Conservation (phyloP, 2,888 invertebrate genomes). For the Pollenia labialis region DNA sequence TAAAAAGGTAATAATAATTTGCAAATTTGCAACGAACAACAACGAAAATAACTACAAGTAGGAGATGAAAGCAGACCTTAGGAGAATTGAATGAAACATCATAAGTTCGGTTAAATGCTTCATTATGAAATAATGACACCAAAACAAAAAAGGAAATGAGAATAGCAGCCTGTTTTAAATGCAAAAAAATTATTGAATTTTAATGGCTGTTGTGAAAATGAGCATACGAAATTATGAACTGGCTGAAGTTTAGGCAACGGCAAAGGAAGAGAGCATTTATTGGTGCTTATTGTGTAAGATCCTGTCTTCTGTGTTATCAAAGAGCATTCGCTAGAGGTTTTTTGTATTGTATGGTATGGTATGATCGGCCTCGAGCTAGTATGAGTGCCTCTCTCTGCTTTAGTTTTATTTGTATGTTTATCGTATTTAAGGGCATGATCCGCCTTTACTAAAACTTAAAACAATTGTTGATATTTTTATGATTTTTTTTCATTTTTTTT, state of each 20-base stretch:
- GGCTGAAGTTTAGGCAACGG: neutral
- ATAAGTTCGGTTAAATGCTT: slow-evolving; percentile 27
- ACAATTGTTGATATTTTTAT: slow-evolving; percentile 1
- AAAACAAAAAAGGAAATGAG: neutral
- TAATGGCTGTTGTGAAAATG: slow-evolving; percentile 18
- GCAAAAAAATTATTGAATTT: slow-evolving; percentile 28
- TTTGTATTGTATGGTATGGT: too few species aligned
- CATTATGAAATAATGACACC: slow-evolving; percentile 55
- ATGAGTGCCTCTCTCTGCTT: too few species aligned
- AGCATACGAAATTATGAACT: slow-evolving; percentile 22
- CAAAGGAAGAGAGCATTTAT: too few species aligned
- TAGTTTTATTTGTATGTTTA: neutral
- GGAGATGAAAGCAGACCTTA: slow-evolving; percentile 34
- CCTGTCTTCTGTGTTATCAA: too few species aligned
- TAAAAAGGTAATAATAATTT: slow-evolving; percentile 61
- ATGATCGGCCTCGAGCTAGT: too few species aligned
- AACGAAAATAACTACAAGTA: slow-evolving; percentile 24
- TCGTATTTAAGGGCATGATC: slow-evolving; percentile 9
- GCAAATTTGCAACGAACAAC: slow-evolving; percentile 46
- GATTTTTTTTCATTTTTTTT: slow-evolving; percentile 12
- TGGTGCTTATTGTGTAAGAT: too few species aligned
- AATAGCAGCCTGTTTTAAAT: neutral
- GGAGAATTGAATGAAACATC: slow-evolving; percentile 6
- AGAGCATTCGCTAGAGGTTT: too few species aligned
- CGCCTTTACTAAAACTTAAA: slow-evolving; percentile 16